These are phyloP conservation scores for Temnothorax nylanderi DNA, from an alignment of 1,140 invertebrate species.

Conservation along the genomic window DNA sequence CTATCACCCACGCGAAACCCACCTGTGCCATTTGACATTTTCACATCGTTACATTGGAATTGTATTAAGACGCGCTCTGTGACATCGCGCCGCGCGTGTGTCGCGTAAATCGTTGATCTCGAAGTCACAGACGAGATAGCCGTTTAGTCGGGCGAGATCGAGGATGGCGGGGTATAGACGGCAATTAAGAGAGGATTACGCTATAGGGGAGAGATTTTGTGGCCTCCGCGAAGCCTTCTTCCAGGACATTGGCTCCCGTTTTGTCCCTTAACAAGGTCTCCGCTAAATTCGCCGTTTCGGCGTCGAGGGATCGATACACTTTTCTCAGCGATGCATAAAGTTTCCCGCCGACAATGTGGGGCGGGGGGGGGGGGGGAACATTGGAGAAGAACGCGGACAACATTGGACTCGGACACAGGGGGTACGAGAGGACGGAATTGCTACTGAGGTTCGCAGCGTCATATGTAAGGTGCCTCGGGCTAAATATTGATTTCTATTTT, in stretches of 20 bases:
- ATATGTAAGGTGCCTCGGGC: background rate
- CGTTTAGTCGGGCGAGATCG: background rate
- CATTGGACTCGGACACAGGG: background rate
- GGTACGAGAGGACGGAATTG: background rate
- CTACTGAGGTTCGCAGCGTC: background rate
- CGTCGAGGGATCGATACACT: slow-evolving; percentile 21
- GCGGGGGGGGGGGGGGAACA: background rate
- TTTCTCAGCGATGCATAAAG: slow-evolving; percentile 38
- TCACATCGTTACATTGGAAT: background rate
- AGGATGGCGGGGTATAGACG: too few relatives aligned
- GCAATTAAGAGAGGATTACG: slow-evolving; percentile 36
- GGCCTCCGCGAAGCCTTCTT: background rate
- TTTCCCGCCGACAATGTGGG: background rate
- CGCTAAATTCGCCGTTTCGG: slow-evolving; percentile 33
- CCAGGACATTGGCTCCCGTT: slow-evolving; percentile 10
- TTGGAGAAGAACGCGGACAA: slow-evolving; percentile 20
- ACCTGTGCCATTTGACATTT: slow-evolving; percentile 25
- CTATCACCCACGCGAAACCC: background rate
- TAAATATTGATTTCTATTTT: slow-evolving; percentile 26
- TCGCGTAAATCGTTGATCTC: slow-evolving; percentile 12
- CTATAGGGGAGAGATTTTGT: background rate
- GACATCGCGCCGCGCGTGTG: background rate
- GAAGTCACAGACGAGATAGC: background rate
- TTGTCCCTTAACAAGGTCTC: background rate
- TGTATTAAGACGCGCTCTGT: background rate